phyloP scores from a whole-genome alignment of 2,113 vertebrate genomes.

The Cyanocitta stelleri region DNA sequence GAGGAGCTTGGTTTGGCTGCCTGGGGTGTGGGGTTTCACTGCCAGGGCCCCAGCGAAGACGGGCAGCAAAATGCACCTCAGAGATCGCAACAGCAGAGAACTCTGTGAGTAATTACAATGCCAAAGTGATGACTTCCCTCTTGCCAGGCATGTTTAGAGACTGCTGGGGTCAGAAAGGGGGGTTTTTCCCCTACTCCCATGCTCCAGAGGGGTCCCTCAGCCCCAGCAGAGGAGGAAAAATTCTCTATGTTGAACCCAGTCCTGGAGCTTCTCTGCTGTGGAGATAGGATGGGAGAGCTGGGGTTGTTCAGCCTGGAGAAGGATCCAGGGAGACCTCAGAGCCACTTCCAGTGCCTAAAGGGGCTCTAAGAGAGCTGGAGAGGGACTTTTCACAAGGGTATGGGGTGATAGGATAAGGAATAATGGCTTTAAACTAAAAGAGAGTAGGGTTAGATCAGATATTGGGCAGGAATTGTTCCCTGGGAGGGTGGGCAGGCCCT shows the following conservation, averaged over 20 bases:
- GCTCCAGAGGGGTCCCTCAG: accelerated
- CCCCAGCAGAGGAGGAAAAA: background rate
- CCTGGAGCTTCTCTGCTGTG: background rate
- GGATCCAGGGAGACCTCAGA: background rate
- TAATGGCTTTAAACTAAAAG: background rate
- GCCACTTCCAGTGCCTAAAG: too few relatives aligned
- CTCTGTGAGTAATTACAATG: background rate
- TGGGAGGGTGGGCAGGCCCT: accelerated
- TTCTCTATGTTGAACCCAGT: background rate
- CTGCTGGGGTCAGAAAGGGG: background rate
- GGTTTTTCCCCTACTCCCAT: accelerated
- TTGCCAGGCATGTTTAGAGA: background rate
- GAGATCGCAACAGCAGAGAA: background rate
- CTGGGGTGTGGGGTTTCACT: background rate
- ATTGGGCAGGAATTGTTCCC: background rate
- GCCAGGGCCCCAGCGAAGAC: accelerated
- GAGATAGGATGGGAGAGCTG: background rate
- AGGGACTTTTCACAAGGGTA: background rate
- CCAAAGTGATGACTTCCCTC: background rate
- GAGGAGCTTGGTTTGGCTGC: background rate
- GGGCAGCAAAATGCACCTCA: background rate
- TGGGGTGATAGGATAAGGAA: background rate
- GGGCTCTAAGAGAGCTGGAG: background rate
- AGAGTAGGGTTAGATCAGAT: background rate
- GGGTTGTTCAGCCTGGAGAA: background rate